These are phyloP conservation scores for Drosophila fungiperda DNA, from an alignment of 2,888 invertebrate species.

Conservation along the genomic window DNA sequence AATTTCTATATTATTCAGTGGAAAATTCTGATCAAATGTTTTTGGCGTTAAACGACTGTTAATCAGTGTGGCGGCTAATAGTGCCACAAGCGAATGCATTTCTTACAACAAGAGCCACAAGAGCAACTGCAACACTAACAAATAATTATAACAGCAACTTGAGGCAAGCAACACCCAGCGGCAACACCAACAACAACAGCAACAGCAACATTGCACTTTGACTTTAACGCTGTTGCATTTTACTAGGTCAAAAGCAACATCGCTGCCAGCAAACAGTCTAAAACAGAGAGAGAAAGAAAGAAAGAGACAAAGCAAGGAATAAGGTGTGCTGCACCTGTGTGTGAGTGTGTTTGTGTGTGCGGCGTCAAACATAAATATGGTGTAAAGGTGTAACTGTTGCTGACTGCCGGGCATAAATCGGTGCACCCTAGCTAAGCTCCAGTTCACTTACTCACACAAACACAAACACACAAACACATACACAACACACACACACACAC, in stretches of 20 bases:
- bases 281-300: background rate
- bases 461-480: too few relatives aligned
- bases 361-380: slow-evolving; percentile 77
- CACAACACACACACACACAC: slow-evolving; percentile 13
- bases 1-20: background rate
- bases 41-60: background rate
- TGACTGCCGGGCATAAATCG: slow-evolving; percentile 68
- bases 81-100: slow-evolving; percentile 59
- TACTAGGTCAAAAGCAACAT: slow-evolving; percentile 79
- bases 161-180: slow-evolving; percentile 27
- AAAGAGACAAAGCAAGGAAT: background rate
- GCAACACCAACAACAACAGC: background rate
- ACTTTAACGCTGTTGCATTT: slow-evolving; percentile 80
- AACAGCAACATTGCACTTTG: slow-evolving; percentile 65
- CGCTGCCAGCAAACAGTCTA: slow-evolving; percentile 49
- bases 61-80: slow-evolving; percentile 31
- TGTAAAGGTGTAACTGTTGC: slow-evolving; percentile 78
- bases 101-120: slow-evolving; percentile 29
- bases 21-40: background rate
- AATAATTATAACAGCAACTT: slow-evolving; percentile 13
- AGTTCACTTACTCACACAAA: slow-evolving; percentile 29
- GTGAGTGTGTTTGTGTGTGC: slow-evolving; percentile 30
- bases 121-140: slow-evolving; percentile 11
- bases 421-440: slow-evolving; percentile 16
- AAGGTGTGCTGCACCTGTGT: background rate